Base-by-base conservation (phyloP, 1,140 invertebrate species). In the Drosophila neocordata region DNA sequence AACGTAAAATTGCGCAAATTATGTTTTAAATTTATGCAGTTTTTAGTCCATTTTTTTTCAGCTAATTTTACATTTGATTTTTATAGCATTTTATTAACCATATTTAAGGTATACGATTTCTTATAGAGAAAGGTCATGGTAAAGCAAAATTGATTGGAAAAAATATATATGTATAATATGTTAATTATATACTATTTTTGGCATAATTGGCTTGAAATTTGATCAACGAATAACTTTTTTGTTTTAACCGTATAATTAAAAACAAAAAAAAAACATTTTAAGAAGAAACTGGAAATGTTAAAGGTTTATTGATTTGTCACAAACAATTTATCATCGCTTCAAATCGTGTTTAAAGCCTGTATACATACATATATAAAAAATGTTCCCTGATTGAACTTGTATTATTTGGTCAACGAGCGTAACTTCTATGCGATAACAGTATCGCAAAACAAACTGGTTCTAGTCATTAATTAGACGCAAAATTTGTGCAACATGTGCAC, bases 91-190 rank as follows among this genome's bases (percentile, higher is more conserved):
- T 31, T 5, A 4, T 56, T 56, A 11, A 27, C 7, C 53, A 13
- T 34, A 34, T 55, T 55, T 55, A 11, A 31, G 13, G 48, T 65
- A 53, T 69, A 31, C 44, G 18, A 41, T 64, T 9, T 27, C 27
- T 57, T 61, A 27, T 61, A 58, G 52, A 38, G 65, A 65, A 69
- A 79, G 77, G 77, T 84, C 72, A 79, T 69, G 80, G 80, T 75
- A 64, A 37, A 65, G 44, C 41, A 58, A 65, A 74, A 61, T 80
- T 41, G 18, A 48, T 56, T 56, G 13, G 11, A 56, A 56, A 56
- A 38, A 38, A 44, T 38, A 13, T 15, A 15, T 15, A 15, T 41
- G 3, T 44, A 41, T 41, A 58, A 72, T 48, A 65, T 68, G 73
- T 57, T 75, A 72, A 75, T 68, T 75, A 72, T 57, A 60, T 64